phyloP scores from a whole-genome alignment of 2,797 vertebrate species.

The Sebastes hubbsi region DNA sequence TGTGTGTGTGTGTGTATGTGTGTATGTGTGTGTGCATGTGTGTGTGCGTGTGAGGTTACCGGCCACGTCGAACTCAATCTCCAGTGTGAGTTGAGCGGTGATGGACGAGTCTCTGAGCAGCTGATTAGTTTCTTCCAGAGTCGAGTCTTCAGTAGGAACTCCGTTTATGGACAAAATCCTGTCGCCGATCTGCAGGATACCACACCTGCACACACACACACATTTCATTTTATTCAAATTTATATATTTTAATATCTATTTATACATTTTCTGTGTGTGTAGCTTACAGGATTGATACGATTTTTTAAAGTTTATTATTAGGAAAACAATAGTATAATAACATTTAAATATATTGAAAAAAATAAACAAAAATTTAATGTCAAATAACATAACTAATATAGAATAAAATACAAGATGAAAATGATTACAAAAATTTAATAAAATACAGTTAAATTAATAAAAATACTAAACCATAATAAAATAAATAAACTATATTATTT shows the following conservation, averaged over 20 bases:
- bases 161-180: constrained; percentile 96
- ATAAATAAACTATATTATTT: background rate
- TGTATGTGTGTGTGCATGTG: background rate
- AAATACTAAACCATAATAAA: background rate
- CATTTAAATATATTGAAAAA: background rate
- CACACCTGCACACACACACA: constrained; percentile 85
- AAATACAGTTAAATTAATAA: background rate
- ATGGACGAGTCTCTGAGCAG: constrained; percentile 96
- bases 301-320: too few species aligned
- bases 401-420: background rate
- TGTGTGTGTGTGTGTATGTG: background rate
- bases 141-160: constrained; percentile 95
- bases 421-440: background rate
- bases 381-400: background rate
- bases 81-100: constrained; percentile 94
- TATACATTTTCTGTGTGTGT: background rate
- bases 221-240: too few species aligned
- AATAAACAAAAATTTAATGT: background rate
- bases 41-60: constrained; percentile 60
- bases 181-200: constrained; percentile 96
- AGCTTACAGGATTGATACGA: too few species aligned
- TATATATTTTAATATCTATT: background rate
- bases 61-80: constrained; percentile 98
- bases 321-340: background rate
- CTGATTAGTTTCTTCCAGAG: constrained; percentile 97